Base-by-base conservation (phyloP, 2,797 vertebrate genomes). In the Pantherophis alleghaniensis region DNA sequence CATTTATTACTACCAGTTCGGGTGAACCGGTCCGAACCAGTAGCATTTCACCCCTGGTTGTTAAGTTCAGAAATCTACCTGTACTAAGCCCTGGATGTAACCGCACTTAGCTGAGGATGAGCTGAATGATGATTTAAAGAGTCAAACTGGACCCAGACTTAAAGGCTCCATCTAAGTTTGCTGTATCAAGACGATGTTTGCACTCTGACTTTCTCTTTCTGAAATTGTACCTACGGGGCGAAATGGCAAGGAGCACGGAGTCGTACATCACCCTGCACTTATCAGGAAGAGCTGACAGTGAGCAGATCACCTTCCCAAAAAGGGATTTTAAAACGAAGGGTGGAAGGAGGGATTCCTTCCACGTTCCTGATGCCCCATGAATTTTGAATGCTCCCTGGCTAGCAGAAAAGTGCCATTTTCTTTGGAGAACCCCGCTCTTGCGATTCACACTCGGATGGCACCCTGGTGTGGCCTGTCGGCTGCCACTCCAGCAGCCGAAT, bases 171-270 rank as follows among this genome's bases (percentile, higher is more conserved):
- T 95, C 94, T 93, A 95, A 69, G 87, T 16, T 74, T 89, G 91
- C 89, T 91, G 87, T 86, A 10, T 59, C 91, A 96, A 95, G 88
- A 56, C 89, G 96, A 95, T 93, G 94, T 13, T 89, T 93, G 95
- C 92, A 86, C 95, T 96, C 95, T 92, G 94, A 94, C 95, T 97
- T 93, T 92, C 90, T 94, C 94, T 94, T 95, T 90, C 94, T 95
- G 95, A 96, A 96, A 97, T 9, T 94, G 95, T 93, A 97, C 96
- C 97, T 96, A 2, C 93, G 96, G 96, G 96, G 96, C 94, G 95
- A 91, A 93, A 94, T 95, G 94, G 95, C 90, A 94, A 95, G 51
- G 51, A 51, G 9, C 51, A 51, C 51, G 94, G 95, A 96, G 88
- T 92, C 95, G 94, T 79, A 90, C 92, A 96, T 96, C 95, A 89